Percentiles rank a stretch among this genome's conserved stretches.
Conservation (phyloP, 53 echinoderm and acorn worm genomes). For the Luidia sarsii region DNA sequence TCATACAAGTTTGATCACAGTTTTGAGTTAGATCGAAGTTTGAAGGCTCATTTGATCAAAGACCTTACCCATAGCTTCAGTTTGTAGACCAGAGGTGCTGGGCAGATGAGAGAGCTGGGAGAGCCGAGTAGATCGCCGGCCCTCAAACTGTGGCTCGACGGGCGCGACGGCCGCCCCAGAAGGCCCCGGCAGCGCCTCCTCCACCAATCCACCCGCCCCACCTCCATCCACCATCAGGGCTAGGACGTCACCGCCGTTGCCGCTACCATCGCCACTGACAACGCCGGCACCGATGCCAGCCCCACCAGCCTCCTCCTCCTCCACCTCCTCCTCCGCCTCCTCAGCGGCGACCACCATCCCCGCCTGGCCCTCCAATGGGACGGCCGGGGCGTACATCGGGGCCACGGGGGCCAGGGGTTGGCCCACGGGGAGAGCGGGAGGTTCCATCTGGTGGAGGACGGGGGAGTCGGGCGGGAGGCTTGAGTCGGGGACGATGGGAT, state of each 20-base stretch:
- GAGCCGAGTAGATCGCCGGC: slow-evolving; percentile 34
- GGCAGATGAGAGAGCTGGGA: slow-evolving; percentile 44
- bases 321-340: slow-evolving; percentile 2
- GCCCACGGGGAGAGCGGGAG: slow-evolving; percentile 54
- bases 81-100: slow-evolving; percentile 14
- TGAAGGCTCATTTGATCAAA: too few species aligned
- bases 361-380: slow-evolving; percentile 28
- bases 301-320: not conserved
- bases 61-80: slow-evolving; percentile 31
- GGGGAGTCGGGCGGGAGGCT: slow-evolving; percentile 62
- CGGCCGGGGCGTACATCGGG: slow-evolving; percentile 23
- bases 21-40: too few species aligned
- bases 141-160: slow-evolving; percentile 19
- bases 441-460: slow-evolving; percentile 53
- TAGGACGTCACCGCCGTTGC: slow-evolving; percentile 15
- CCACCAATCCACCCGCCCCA: not conserved
- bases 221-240: slow-evolving; percentile 13
- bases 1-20: too few species aligned
- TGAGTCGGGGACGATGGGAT: slow-evolving; percentile 72
- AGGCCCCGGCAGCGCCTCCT: slow-evolving; percentile 9
- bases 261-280: too few species aligned
- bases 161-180: not conserved
- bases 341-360: not conserved
- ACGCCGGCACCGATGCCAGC: too few species aligned
- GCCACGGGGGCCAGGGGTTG: slow-evolving; percentile 44